A percentile compares a stretch with the other conserved stretches of the same genome.
These are phyloP conservation scores for Myrmophylax atrothorax DNA, from an alignment of 2,113 vertebrate genomes.

Conservation along the genomic window DNA sequence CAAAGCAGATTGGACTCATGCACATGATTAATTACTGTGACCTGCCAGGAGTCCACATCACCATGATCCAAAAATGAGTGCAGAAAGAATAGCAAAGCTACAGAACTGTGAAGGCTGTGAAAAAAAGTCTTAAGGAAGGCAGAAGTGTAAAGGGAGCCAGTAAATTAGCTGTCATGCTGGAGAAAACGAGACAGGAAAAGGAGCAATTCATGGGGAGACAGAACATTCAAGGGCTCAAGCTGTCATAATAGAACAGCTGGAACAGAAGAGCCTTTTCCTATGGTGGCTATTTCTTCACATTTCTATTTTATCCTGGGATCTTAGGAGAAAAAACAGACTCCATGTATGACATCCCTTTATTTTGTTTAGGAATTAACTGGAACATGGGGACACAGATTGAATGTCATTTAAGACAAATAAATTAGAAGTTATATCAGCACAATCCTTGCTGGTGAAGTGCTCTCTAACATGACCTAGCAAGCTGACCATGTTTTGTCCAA, in stretches of 20 bases:
- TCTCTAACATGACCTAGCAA: background rate
- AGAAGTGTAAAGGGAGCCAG: conserved; percentile 78
- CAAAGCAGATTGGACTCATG: conserved; percentile 72
- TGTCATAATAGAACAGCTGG: conserved; percentile 66
- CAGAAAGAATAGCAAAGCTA: conserved; percentile 69
- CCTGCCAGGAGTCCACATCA: conserved; percentile 71
- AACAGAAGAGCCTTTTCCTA: conserved; percentile 20
- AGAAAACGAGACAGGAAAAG: conserved; percentile 82
- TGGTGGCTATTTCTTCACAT: background rate
- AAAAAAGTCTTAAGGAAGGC: conserved; percentile 76
- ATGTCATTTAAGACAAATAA: background rate
- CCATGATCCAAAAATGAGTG: conserved; percentile 66
- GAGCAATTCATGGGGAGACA: conserved; percentile 74
- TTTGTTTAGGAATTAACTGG: background rate
- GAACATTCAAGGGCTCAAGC: conserved; percentile 81
- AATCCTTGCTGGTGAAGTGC: background rate
- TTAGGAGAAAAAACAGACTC: background rate
- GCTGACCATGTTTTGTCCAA: background rate
- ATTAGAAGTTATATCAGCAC: background rate
- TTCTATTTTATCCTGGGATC: background rate
- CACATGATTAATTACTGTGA: conserved; percentile 78
- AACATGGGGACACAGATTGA: background rate
- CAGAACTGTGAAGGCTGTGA: conserved; percentile 73
- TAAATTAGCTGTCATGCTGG: conserved; percentile 78
- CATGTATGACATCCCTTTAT: background rate